These are phyloP conservation scores for Schmidtea mediterranea DNA, from an alignment of 1,140 invertebrate genomes.

Conservation along the genomic window DNA sequence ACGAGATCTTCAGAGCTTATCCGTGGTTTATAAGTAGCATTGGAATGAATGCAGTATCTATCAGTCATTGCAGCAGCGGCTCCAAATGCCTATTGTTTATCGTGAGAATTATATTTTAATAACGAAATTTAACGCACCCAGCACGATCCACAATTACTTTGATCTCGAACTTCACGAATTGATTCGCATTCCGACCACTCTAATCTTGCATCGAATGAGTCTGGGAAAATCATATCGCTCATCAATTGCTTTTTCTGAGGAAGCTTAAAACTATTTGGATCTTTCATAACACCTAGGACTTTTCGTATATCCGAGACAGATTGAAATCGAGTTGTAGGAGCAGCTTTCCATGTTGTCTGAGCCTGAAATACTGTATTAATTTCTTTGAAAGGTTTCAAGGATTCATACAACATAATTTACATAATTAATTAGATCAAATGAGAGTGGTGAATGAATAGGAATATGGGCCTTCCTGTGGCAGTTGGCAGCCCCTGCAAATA, in stretches of 20 bases:
- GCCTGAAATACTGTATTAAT: no score
- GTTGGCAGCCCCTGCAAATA: background rate
- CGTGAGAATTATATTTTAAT: background rate
- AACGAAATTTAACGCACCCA: background rate
- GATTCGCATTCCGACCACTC: background rate
- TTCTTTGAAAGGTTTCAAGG: no score
- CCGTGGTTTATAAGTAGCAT: background rate
- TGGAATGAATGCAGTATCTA: background rate
- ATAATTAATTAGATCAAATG: background rate
- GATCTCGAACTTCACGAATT: slow-evolving; percentile 1
- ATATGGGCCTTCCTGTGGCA: background rate
- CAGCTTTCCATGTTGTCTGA: background rate
- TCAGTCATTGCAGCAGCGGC: background rate
- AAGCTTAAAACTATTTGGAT: slow-evolving; percentile 2
- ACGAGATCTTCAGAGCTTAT: background rate
- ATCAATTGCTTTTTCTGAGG: background rate
- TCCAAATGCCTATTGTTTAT: slow-evolving; percentile 2
- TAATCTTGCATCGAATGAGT: background rate
- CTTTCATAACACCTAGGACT: background rate
- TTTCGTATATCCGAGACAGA: background rate
- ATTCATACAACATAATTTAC: background rate
- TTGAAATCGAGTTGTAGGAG: background rate
- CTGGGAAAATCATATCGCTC: background rate
- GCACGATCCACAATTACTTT: background rate
- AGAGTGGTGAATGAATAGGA: background rate